Conservation (phyloP, 2,888 invertebrate genomes). For the Osedax frankpressi region DNA sequence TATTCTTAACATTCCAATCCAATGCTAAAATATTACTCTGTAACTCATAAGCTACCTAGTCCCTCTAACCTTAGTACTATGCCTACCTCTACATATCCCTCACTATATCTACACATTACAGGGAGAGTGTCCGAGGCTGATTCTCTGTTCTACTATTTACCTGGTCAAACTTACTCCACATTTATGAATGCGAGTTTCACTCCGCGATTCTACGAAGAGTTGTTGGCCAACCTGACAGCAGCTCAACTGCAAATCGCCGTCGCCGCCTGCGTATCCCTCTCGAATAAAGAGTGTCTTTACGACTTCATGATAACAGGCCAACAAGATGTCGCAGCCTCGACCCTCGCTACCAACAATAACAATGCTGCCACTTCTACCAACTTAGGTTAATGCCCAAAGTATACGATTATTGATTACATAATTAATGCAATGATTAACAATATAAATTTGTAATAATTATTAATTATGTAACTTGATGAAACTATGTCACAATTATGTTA, state of each 20-base stretch:
- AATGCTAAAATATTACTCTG: neutral
- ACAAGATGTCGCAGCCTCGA: slow-evolving; percentile 1
- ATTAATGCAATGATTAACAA: no score
- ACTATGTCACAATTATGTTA: no score
- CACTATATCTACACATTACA: neutral
- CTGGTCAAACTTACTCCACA: neutral
- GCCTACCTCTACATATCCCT: no score
- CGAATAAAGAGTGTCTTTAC: slow-evolving; percentile 10
- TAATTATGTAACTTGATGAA: no score
- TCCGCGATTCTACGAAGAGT: neutral
- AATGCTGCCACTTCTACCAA: slow-evolving; percentile 7
- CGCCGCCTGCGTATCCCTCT: neutral
- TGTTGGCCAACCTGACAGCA: neutral
- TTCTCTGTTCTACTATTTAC: neutral
- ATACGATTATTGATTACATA: no score
- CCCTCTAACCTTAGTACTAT: no score
- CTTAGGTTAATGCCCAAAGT: neutral
- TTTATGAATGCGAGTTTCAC: neutral
- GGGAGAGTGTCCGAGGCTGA: neutral
- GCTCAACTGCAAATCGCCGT: neutral
- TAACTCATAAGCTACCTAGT: neutral
- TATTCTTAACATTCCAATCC: no score
- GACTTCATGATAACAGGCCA: slow-evolving; percentile 4
- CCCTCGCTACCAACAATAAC: neutral
- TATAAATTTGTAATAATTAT: no score